phyloP scores from a whole-genome alignment of 2,113 vertebrate genomes.

The Ictalurus furcatus region DNA sequence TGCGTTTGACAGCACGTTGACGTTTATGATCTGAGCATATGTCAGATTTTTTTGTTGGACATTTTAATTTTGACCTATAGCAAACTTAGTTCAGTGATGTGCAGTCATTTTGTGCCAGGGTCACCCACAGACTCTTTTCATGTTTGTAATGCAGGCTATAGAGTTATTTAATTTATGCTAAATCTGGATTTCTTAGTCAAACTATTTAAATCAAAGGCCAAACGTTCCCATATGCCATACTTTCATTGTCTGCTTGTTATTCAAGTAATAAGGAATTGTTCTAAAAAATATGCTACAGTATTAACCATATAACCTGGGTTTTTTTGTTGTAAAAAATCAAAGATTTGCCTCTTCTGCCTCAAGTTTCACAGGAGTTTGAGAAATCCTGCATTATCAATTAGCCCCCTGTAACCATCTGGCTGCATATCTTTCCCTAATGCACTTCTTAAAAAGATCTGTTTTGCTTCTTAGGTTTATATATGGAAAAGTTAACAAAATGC shows the following conservation, averaged over 20 bases:
- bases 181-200: not conserved
- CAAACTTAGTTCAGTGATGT: not conserved
- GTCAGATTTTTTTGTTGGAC: not conserved
- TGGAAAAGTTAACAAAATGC: not conserved
- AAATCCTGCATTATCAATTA: not conserved
- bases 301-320: not conserved
- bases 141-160: not conserved
- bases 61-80: not conserved
- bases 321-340: not conserved
- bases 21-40: not conserved
- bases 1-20: not conserved
- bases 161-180: not conserved
- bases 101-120: not conserved
- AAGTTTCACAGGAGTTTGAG: not conserved
- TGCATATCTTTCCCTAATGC: not conserved
- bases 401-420: not conserved
- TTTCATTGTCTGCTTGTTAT: not conserved
- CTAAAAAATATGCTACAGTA: not conserved
- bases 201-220: not conserved
- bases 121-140: not conserved
- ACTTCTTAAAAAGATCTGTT: not conserved
- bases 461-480: not conserved
- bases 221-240: not conserved
- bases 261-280: not conserved
- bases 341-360: not conserved